These are phyloP conservation scores for Caerostris extrusa DNA, from an alignment of 1,140 invertebrate species.

Conservation along the genomic window DNA sequence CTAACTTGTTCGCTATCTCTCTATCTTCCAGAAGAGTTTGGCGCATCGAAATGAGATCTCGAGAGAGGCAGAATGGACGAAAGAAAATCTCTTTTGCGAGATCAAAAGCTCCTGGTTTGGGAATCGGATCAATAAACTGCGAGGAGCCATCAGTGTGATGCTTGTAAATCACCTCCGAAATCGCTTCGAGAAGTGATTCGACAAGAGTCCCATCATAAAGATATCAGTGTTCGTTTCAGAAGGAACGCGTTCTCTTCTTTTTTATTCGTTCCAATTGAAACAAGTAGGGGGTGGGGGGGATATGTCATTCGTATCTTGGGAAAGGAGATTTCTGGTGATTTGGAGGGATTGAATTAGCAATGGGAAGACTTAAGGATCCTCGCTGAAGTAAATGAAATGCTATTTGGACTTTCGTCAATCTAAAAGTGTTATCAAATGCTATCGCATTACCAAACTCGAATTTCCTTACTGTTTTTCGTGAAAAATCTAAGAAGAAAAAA, in stretches of 20 bases:
- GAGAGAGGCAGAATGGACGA: not conserved
- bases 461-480: too few species aligned
- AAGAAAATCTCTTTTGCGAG: constrained; percentile 30
- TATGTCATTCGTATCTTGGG: not conserved
- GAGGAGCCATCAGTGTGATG: not conserved
- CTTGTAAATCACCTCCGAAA: not conserved
- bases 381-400: too few species aligned
- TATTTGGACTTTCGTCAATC: too few species aligned
- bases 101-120: too few species aligned
- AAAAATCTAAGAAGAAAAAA: too few species aligned
- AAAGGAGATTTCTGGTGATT: not conserved
- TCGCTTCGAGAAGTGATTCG: not conserved
- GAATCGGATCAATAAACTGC: not conserved
- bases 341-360: not conserved
- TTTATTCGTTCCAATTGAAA: not conserved
- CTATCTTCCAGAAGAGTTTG: not conserved
- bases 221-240: not conserved
- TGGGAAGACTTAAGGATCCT: too few species aligned
- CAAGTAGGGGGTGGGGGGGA: not conserved
- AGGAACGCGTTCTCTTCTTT: not conserved
- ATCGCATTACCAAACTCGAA: too few species aligned
- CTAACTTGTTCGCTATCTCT: too few species aligned
- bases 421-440: too few species aligned
- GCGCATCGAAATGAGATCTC: not conserved
- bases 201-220: not conserved